Percentiles rank a stretch among this genome's conserved stretches.
Evolutionary conservation across 2,113 vertebrate species (phyloP).

Genomic region (Piprites chloris): DNA sequence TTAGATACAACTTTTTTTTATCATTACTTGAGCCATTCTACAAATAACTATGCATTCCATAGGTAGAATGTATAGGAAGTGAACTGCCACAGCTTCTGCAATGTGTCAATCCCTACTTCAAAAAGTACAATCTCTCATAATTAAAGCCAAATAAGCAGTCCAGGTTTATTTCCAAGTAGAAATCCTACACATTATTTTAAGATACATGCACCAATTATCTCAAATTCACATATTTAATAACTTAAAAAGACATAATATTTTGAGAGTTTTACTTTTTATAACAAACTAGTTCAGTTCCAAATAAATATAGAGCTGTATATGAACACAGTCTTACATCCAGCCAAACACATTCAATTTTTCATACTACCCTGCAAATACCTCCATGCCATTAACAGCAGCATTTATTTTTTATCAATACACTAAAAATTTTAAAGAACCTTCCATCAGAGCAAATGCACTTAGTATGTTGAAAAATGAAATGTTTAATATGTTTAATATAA

Average conservation of each 20-base stretch:
- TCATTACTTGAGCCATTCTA: background rate
- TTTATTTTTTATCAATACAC: background rate
- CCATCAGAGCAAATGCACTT: background rate
- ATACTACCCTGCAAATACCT: background rate
- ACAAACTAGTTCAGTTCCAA: background rate
- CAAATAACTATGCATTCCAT: background rate
- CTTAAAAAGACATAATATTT: background rate
- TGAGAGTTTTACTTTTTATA: background rate
- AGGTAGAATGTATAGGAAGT: background rate
- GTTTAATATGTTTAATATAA: background rate
- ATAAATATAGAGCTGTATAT: background rate
- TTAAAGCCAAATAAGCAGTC: background rate
- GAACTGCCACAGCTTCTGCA: background rate
- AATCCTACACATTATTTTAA: background rate
- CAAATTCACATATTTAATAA: background rate
- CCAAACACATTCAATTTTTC: background rate
- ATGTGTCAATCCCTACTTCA: background rate
- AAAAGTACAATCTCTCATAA: background rate
- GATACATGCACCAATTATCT: background rate
- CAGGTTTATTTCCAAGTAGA: background rate
- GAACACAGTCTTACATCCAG: background rate
- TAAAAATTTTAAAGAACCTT: background rate
- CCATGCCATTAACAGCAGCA: background rate
- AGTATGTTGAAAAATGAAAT: background rate
- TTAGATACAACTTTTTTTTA: background rate